Evolutionary conservation across 2,113 vertebrate species (phyloP).

Genomic region (Tylochromis polylepis): DNA sequence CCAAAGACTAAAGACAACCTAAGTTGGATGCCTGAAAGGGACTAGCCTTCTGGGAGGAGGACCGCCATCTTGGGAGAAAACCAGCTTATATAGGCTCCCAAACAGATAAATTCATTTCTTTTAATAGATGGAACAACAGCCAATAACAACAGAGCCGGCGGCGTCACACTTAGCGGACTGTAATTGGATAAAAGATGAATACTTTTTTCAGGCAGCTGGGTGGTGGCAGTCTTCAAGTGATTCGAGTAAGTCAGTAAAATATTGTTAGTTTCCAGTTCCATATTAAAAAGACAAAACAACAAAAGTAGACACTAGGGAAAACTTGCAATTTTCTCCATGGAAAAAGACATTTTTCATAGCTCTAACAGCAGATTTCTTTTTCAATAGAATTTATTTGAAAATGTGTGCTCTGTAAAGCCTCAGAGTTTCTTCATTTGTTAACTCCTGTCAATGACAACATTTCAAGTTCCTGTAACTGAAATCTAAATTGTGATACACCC

Average conservation of each 20-base stretch:
- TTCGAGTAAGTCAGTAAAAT: neutral
- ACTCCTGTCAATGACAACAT: neutral
- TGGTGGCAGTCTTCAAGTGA: too few relatives aligned
- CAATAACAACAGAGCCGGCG: neutral
- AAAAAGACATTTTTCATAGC: neutral
- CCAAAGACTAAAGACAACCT: neutral
- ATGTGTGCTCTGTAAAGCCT: neutral
- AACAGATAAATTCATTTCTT: neutral
- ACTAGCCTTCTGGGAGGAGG: neutral
- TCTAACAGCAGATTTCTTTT: neutral
- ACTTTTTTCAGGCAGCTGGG: too few relatives aligned
- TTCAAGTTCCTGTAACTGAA: neutral
- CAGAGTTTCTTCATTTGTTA: accelerated
- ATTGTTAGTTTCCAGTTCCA: neutral
- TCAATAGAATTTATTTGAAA: neutral
- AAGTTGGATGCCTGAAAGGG: accelerated
- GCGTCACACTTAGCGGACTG: neutral
- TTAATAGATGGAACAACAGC: neutral
- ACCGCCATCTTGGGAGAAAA: neutral
- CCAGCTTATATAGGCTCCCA: accelerated
- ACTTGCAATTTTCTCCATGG: too few relatives aligned
- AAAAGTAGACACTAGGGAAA: neutral
- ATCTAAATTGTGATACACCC: too few relatives aligned
- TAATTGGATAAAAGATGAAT: too few relatives aligned
- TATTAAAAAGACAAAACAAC: neutral